Conservation (phyloP, 2,888 invertebrate genomes). For the Idaea straminata region DNA sequence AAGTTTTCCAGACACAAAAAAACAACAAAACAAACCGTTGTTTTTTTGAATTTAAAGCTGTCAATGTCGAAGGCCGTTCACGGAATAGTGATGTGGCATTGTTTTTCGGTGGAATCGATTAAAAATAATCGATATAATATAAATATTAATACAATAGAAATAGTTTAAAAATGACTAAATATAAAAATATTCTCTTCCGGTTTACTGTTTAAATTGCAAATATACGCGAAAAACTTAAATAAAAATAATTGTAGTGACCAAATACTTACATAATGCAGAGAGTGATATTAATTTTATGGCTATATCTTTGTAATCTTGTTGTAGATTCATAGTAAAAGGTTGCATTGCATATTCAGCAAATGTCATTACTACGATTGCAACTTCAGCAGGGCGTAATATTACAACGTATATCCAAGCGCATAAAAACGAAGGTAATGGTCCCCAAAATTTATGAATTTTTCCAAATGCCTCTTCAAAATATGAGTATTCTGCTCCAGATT, state of each 20-base stretch:
- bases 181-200: no score
- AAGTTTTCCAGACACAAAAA: not conserved
- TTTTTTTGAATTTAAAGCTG: not conserved
- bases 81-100: not conserved
- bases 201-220: no score
- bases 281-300: conserved; percentile 83
- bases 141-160: not conserved
- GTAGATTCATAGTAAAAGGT: conserved; percentile 77
- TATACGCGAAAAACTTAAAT: no score
- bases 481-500: conserved; percentile 90
- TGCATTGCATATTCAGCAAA: conserved; percentile 88
- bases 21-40: not conserved
- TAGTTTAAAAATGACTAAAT: not conserved
- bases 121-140: not conserved
- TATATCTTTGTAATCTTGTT: conserved; percentile 61
- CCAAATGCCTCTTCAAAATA: conserved; percentile 88
- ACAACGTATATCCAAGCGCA: conserved; percentile 89
- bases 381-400: conserved; percentile 87
- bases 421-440: conserved; percentile 86
- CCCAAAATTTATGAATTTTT: conserved; percentile 84
- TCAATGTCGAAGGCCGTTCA: not conserved
- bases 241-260: not conserved
- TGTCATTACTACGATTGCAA: conserved; percentile 87
- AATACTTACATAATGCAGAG: conserved; percentile 81
- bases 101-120: not conserved